phyloP scores from a whole-genome alignment of 2,888 invertebrate genomes.

The Cheilosia impressa region DNA sequence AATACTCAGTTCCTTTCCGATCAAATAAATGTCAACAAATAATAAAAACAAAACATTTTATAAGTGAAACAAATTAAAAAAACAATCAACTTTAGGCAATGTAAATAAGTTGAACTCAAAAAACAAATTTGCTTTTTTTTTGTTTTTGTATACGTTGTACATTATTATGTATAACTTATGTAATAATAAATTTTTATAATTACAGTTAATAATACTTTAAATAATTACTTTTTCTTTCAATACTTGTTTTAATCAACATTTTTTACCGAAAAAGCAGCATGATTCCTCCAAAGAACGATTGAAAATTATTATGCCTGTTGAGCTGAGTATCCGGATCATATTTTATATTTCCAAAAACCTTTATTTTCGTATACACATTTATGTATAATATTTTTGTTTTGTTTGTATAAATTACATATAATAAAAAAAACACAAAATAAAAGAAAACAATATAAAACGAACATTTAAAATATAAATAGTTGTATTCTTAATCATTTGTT shows the following conservation, averaged over 20 bases:
- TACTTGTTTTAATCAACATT: conserved; percentile 80
- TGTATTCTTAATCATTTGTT: conserved; percentile 33
- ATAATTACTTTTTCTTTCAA: conserved; percentile 80
- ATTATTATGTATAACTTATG: conserved; percentile 57
- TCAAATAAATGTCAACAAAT: conserved; percentile 5
- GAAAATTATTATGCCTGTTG: conserved; percentile 98
- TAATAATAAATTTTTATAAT: conserved; percentile 66
- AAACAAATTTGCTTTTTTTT: not conserved
- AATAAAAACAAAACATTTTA: conserved; percentile 1
- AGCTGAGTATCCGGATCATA: conserved; percentile 93
- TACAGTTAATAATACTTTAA: conserved; percentile 76
- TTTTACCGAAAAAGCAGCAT: conserved; percentile 96
- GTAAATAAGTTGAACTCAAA: conserved; percentile 25
- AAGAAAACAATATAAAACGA: conserved; percentile 70
- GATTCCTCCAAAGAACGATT: conserved; percentile 95
- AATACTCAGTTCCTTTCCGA: conserved; percentile 3
- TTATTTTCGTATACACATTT: conserved; percentile 80
- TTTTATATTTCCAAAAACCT: conserved; percentile 97
- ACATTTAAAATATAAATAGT: conserved; percentile 62
- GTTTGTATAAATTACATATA: conserved; percentile 73
- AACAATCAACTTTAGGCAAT: conserved; percentile 39
- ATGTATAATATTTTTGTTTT: conserved; percentile 75
- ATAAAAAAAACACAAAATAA: conserved; percentile 75
- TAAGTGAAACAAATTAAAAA: not conserved
- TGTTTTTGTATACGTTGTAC: conserved; percentile 30